A percentile compares a stretch with the other conserved stretches of the same genome.
These are phyloP conservation scores for Norana najaformis DNA, from an alignment of 2,888 invertebrate species.

Conservation along the genomic window DNA sequence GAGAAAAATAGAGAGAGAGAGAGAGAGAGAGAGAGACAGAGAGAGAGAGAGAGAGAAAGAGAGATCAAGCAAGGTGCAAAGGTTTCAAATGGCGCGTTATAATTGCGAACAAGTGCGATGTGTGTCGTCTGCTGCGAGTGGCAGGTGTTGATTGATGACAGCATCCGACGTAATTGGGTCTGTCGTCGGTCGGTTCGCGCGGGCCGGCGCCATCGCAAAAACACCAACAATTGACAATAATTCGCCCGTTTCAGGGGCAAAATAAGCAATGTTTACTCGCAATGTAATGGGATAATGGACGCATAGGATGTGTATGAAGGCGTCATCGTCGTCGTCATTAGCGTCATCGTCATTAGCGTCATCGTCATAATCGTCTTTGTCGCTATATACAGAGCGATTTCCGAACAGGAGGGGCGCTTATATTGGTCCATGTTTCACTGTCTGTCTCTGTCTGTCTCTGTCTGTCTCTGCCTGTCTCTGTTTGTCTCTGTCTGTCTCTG, in stretches of 20 bases:
- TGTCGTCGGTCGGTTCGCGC: neutral
- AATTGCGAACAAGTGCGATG: conserved; percentile 6
- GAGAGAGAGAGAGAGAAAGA: neutral
- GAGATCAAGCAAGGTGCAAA: neutral
- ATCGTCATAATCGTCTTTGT: neutral
- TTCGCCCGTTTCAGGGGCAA: neutral
- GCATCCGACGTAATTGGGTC: conserved; percentile 4
- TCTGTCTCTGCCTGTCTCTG: no score
- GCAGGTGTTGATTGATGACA: neutral
- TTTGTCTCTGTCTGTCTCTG: no score
- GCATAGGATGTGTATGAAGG: neutral
- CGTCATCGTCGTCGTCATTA: conserved; percentile 21
- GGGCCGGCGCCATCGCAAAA: neutral
- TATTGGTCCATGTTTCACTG: no score
- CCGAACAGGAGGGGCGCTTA: no score
- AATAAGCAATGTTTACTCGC: conserved; percentile 3
- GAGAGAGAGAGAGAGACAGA: neutral
- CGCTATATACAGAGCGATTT: neutral
- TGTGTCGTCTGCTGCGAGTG: neutral
- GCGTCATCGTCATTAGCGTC: conserved; percentile 10
- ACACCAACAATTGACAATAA: neutral
- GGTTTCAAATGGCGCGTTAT: conserved; percentile 5
- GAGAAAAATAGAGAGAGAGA: neutral
- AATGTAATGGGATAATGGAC: neutral
- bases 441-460: no score